These are phyloP conservation scores for Tapera naevia DNA, from an alignment of 2,797 vertebrate species.

Conservation along the genomic window DNA sequence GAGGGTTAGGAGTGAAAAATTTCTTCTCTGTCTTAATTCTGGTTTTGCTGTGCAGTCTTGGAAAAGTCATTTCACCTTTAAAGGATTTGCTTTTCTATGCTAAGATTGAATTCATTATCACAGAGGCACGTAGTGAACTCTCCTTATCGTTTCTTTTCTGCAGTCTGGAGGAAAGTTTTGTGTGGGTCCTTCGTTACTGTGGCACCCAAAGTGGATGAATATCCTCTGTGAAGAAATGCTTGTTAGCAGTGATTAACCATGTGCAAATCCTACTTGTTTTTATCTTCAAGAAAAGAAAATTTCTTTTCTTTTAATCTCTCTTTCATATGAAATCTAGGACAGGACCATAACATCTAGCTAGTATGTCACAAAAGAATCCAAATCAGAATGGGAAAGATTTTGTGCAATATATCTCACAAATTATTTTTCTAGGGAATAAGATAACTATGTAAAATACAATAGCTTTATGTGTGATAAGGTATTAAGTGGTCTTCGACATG, in stretches of 20 bases:
- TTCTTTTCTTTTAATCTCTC: neutral
- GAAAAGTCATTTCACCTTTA: neutral
- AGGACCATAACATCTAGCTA: neutral
- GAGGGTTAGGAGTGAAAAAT: neutral
- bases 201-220: neutral
- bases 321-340: neutral
- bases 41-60: neutral
- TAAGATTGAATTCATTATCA: neutral
- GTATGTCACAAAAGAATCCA: neutral
- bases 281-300: neutral
- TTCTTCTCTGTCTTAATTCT: neutral
- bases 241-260: neutral
- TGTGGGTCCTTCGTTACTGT: neutral
- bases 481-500: neutral
- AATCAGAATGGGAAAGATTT: conserved; percentile 41
- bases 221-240: neutral
- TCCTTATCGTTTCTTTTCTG: neutral
- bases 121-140: neutral
- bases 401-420: conserved; percentile 37
- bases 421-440: neutral
- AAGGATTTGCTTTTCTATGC: neutral
- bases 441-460: neutral
- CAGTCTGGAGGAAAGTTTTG: neutral
- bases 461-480: neutral
- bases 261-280: neutral